Evolutionary conservation across 1,140 invertebrate genomes (phyloP), one percentile per base, ranked within the genome.

Genomic region (Papilio helenus): DNA sequence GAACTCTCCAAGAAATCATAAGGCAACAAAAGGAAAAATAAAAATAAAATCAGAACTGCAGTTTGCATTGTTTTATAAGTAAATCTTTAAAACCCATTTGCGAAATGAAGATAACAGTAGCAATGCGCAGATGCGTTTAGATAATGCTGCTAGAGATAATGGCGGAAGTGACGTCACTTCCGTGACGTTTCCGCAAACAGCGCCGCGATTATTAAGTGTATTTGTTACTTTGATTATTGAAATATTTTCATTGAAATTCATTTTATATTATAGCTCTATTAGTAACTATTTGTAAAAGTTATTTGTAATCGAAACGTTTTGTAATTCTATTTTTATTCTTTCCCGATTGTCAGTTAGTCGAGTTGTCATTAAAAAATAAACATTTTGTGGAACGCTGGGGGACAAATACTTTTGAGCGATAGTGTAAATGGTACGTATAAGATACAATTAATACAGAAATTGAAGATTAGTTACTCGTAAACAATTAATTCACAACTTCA

Each of bases 101-200:
- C 44, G 20, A 23, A 44, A 18, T 74, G 51, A 74, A 74, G 23
- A 23, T 18, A 46, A 44, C 5, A 23, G 14, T 44, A 51, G 23
- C 12, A 74, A 1, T 46, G 44, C 44, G 44, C 23, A 23, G 23
- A n/a, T 51, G 12, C 44, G 39, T 74, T 74, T 46, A 74, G 39
- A 74, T 74, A 74, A 51, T 49, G 42, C 42, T 26, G 29, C 44
- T 23, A 18, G 72, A 42, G 72, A 74, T 72, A 72, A 46, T 29
- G 72, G 72, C 23, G 72, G 72, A 74, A 49, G 72, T 74, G 72
- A 73, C 72, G 72, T 73, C 72, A 73, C 42, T 44, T 73, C 72
- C 72, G 72, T 26, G 44, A 73, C 42, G 72, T 73, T 73, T 73
- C 72, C 72, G 72, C 72, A 12, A 0, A 12, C 42, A 20, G n/a